Conservation (phyloP, 2,888 invertebrate species). For the Rotaria sp. region DNA sequence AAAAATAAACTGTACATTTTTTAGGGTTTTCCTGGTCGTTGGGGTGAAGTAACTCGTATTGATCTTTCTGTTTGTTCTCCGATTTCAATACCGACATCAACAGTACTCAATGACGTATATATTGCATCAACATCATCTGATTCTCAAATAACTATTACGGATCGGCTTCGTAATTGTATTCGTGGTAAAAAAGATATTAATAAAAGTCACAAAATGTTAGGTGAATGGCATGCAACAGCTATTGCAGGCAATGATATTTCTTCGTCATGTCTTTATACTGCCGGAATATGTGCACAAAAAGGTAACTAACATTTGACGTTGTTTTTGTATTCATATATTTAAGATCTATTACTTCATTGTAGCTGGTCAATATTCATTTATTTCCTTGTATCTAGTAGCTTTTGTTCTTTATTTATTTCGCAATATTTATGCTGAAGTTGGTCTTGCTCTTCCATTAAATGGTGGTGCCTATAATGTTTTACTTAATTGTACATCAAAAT, state of each 20-base stretch:
- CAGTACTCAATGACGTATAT: neutral
- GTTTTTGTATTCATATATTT: neutral
- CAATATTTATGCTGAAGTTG: conserved; percentile 25
- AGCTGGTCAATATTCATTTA: conserved; percentile 22
- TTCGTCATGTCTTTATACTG: conserved; percentile 1
- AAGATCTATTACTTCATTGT: neutral
- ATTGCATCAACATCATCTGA: neutral
- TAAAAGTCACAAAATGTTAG: neutral
- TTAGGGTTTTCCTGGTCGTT: neutral
- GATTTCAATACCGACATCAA: neutral
- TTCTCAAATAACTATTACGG: neutral
- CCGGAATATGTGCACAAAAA: conserved; percentile 21
- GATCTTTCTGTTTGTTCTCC: neutral
- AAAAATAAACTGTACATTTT: neutral
- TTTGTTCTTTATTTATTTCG: conserved; percentile 29
- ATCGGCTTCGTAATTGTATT: neutral
- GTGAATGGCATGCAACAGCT: conserved; percentile 17
- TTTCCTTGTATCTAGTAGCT: neutral
- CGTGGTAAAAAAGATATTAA: neutral
- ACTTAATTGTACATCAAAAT: conserved; percentile 25
- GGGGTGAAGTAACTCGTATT: neutral
- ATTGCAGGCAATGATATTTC: conserved; percentile 25
- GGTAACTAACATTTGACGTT: neutral
- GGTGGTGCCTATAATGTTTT: conserved; percentile 28
- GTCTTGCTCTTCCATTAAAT: conserved; percentile 21